phyloP scores from a whole-genome alignment of 2,888 invertebrate genomes.

The Lepidochrysops patricia region DNA sequence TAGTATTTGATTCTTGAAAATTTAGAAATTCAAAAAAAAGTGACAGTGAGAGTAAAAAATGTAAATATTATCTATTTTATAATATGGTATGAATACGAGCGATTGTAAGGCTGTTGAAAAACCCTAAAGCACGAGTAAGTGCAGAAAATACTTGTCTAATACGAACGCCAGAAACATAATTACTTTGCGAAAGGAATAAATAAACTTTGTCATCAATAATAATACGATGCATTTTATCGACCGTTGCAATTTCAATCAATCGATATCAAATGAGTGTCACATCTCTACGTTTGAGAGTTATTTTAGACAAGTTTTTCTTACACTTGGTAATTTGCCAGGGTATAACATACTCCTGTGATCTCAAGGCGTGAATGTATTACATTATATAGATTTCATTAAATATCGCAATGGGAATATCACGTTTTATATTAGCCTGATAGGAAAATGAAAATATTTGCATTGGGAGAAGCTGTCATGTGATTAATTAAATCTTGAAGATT shows the following conservation, averaged over 20 bases:
- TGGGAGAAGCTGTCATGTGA: too few species aligned
- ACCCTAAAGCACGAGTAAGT: conserved; percentile 42
- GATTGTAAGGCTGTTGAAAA: conserved; percentile 51
- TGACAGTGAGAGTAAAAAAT: conserved; percentile 56
- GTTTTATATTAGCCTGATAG: conserved; percentile 11
- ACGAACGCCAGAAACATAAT: conserved; percentile 14
- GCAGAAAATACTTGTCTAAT: conserved; percentile 36
- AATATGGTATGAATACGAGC: conserved; percentile 42
- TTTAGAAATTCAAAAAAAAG: conserved; percentile 14
- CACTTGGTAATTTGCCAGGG: conserved; percentile 58
- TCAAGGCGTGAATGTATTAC: conserved; percentile 63
- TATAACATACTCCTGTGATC: conserved; percentile 68
- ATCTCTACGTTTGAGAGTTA: background rate
- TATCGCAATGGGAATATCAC: conserved; percentile 28
- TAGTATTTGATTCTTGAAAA: background rate
- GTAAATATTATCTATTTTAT: conserved; percentile 50
- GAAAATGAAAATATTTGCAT: background rate
- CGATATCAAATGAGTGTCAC: background rate
- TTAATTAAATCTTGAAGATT: background rate
- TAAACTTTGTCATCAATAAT: background rate
- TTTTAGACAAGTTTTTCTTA: conserved; percentile 17
- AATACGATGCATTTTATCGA: background rate
- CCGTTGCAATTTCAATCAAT: background rate
- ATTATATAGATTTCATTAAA: conserved; percentile 30
- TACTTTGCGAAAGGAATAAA: conserved; percentile 1